These are phyloP conservation scores for Conus canariensis DNA, from an alignment of 2,888 invertebrate genomes.

Conservation along the genomic window DNA sequence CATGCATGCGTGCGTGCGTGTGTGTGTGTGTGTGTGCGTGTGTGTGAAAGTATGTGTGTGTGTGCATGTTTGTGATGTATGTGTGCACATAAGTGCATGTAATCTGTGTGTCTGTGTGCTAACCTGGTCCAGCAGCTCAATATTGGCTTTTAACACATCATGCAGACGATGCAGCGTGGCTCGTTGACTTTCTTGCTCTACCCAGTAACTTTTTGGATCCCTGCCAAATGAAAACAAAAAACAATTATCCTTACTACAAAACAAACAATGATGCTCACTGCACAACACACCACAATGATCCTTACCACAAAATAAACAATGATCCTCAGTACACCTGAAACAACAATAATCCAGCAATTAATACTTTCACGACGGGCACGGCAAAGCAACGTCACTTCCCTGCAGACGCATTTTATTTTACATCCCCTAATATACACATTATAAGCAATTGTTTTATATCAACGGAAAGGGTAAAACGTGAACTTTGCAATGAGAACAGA, in stretches of 20 bases:
- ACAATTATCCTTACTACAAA: neutral
- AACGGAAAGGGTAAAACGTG: too few species aligned
- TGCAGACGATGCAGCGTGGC: constrained; percentile 49
- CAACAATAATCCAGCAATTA: neutral
- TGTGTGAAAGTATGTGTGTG: neutral
- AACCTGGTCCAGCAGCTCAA: constrained; percentile 52
- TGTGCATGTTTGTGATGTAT: neutral
- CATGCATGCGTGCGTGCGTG: neutral
- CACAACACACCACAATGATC: neutral
- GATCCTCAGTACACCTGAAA: neutral
- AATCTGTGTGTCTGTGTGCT: neutral
- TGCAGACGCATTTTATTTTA: too few species aligned
- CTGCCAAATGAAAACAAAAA: constrained; percentile 16
- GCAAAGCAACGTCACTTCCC: neutral
- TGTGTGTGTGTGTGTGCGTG: neutral
- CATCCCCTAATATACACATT: too few species aligned
- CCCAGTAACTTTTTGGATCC: constrained; percentile 44
- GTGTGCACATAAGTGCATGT: neutral
- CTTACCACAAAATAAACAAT: neutral
- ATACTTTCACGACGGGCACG: too few species aligned
- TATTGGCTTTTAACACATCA: constrained; percentile 48
- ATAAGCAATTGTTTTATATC: too few species aligned
- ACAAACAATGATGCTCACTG: neutral
- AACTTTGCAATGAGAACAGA: too few species aligned
- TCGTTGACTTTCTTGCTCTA: constrained; percentile 48